Base-by-base conservation (phyloP, 2,113 vertebrate genomes). In the Seriola dumerili region DNA sequence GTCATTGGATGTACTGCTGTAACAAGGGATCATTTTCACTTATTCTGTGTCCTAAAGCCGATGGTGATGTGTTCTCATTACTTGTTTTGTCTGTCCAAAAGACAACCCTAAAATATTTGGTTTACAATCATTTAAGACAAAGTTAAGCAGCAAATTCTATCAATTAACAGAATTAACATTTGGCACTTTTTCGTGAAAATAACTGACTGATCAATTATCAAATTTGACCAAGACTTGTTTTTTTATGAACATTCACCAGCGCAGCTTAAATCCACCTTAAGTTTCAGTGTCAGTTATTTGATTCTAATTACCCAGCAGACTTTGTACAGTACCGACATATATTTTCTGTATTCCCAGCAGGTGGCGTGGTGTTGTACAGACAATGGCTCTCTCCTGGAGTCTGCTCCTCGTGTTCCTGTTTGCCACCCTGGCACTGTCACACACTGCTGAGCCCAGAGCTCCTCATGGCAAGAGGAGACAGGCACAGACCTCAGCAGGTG, bases 381-480 rank as follows among this genome's bases (percentile, higher is more conserved):
- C 85, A 42, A 94, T 91, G 87, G 62, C 92, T 71, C 72, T 88
- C 73, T 77, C 83, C 77, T 89, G 90, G 85, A 89, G 82, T 81
- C 70, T 93, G 38, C 76, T 89, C 36, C 83, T 88, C 80, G 83
- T 46, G n/a, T 69, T 93, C 67, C 62, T 94, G 65, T 77, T 84
- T 11, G 75, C 92, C 72, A 42, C 76, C 65, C 64, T 92, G 84
- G 72, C 78, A 0, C 21, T 88, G 40, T 90, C 90, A 1, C 83
- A 87, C 40, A 50, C 87, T 42, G 29, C 92, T 12, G 92, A 95
- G 69, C 88, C 77, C 8, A 87, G 90, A 57, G 61, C 79, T 1
- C 73, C 84, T 34, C 87, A 76, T 9, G 71, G 76, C 83, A 93
- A 92, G 84, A 90, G 88, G 87, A 91, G 91, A 73, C 85, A 85